Evolutionary conservation across 1,140 invertebrate species (phyloP), one percentile per base, ranked within the genome.

Genomic region (Diorhabda elongata): DNA sequence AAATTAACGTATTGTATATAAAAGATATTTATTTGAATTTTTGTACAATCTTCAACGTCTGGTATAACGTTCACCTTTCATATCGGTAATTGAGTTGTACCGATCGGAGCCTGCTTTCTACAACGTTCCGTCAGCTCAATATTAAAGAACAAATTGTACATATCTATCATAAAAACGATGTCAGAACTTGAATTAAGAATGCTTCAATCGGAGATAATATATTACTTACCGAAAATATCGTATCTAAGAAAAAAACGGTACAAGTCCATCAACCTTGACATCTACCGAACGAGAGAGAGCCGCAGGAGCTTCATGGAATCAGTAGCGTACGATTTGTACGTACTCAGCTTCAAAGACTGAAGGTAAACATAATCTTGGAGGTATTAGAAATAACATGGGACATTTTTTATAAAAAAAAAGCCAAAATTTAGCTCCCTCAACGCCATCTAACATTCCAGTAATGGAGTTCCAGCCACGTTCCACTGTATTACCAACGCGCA

Each of bases 211-310:
- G 58, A 6, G 41, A 59, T 59, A 42, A 26, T 59, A 9, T 42
- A 59, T 26, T 59, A 6, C 58, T 59, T 6, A 59, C 41, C 11
- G 58, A 59, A 59, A 59, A 26, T 59, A 59, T 42, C 26, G 58
- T 59, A 59, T n/a, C 6, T 26, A 26, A 7, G 6, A 56, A 52
- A 52, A 52, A 52, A 52, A 52, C 47, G 47, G 47, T 52, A 52
- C 47, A 52, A 52, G 6, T 52, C 47, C 47, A 52, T 52, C 47
- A 52, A 52, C 47, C 47, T 52, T 52, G 47, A 52, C n/a, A 52
- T 52, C 47, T 3, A 52, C 6, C 6, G n/a, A 52, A 52, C 47
- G 47, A 52, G 47, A 52, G 47, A 52, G n/a, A 52, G 47, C 47
- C 47, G 47, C 6, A 52, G 47, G 6, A 52, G 47, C 47, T 52